phyloP scores from a whole-genome alignment of 2,113 vertebrate genomes.

The Promerops cafer region DNA sequence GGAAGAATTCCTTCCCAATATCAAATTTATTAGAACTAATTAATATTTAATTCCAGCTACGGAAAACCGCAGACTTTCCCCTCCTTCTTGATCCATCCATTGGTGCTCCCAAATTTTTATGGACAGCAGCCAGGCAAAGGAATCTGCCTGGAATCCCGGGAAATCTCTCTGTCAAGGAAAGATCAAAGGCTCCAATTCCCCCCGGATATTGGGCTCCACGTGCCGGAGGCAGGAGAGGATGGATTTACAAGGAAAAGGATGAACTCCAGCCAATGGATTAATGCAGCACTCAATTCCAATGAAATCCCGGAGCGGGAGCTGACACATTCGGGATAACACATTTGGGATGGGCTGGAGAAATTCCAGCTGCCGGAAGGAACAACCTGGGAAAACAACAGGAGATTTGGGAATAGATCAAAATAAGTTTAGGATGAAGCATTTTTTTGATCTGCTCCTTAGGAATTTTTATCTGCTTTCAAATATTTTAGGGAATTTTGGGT shows the following conservation, averaged over 20 bases:
- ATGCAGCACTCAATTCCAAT: not conserved
- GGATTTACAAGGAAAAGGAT: not conserved
- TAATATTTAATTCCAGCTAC: not conserved
- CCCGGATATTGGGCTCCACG: fast-evolving
- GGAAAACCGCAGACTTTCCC: not conserved
- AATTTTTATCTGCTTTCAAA: constrained; percentile 40
- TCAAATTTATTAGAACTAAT: not conserved
- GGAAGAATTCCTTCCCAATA: not conserved
- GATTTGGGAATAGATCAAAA: constrained; percentile 70
- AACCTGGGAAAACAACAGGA: not conserved
- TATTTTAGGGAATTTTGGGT: constrained; percentile 1
- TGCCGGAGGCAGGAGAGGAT: fast-evolving
- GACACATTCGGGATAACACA: not conserved
- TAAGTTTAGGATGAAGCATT: constrained; percentile 79
- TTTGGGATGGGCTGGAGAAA: not conserved
- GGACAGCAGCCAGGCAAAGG: not conserved
- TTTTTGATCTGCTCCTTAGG: not conserved
- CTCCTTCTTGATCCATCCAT: not conserved
- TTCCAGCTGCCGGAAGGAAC: not conserved
- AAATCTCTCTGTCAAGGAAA: not conserved
- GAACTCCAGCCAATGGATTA: not conserved
- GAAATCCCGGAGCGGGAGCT: fast-evolving
- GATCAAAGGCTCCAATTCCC: not conserved
- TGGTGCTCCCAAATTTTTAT: not conserved
- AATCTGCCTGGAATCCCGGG: not conserved